Evolutionary conservation across 1,140 invertebrate genomes (phyloP).

Genomic region (Drosophila carrolli): DNA sequence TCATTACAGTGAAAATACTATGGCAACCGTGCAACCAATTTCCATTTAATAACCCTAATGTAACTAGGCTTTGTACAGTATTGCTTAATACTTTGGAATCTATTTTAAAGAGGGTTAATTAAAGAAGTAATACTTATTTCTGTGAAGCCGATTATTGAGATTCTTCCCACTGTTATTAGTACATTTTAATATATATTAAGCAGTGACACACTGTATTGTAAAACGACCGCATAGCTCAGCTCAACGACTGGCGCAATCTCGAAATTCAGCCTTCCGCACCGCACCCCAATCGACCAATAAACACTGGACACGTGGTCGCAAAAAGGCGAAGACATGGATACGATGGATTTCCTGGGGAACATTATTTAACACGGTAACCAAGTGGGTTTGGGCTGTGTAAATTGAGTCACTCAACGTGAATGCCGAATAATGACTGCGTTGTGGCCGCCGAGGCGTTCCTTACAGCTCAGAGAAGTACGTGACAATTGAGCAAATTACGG

Average conservation of each 20-base stretch:
- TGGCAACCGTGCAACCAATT: conserved; percentile 1
- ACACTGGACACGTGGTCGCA: conserved; percentile 23
- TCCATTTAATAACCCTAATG: neutral
- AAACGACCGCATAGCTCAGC: conserved; percentile 5
- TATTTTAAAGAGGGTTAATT: neutral
- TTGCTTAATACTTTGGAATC: neutral
- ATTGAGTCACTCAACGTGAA: conserved; percentile 42
- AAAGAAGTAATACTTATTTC: conserved; percentile 1
- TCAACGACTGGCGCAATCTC: conserved; percentile 10
- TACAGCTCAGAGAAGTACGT: conserved; percentile 39
- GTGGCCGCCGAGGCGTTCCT: conserved; percentile 24
- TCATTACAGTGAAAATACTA: neutral
- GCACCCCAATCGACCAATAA: conserved; percentile 23
- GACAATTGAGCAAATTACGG: conserved; percentile 48
- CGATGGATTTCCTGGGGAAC: conserved; percentile 21
- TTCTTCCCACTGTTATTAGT: conserved; percentile 2
- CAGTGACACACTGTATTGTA: conserved; percentile 17
- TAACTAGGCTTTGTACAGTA: neutral
- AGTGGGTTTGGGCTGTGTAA: conserved; percentile 18
- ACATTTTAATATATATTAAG: neutral
- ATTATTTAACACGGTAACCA: neutral
- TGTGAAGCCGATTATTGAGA: conserved; percentile 4
- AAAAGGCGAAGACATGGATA: neutral
- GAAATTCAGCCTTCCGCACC: conserved; percentile 12
- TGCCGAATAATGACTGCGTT: conserved; percentile 24